Conservation (phyloP, 2,797 vertebrate species). For the Rhyacichthys aspro region DNA sequence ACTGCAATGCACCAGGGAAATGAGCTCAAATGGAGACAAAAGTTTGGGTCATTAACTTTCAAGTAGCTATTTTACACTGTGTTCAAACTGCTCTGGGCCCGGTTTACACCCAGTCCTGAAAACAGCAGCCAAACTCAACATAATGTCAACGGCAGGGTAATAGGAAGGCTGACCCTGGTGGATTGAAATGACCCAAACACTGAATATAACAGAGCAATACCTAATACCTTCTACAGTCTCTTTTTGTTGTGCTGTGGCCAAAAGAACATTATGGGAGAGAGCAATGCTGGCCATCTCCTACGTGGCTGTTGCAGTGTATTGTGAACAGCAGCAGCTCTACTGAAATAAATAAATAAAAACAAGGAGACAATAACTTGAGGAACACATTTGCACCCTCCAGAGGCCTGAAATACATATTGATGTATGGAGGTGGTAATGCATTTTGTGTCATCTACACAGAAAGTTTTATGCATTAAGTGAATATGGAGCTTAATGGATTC, state of each 20-base stretch:
- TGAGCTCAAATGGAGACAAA: neutral
- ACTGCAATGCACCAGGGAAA: neutral
- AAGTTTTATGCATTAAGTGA: neutral
- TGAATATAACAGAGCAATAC: slow-evolving; percentile 38
- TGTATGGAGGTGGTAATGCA: slow-evolving; percentile 3
- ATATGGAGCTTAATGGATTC: slow-evolving; percentile 4
- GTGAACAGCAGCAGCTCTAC: slow-evolving; percentile 7
- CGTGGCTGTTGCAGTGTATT: neutral
- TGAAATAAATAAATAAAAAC: slow-evolving; percentile 1
- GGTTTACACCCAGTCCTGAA: slow-evolving; percentile 16
- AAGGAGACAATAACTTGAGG: neutral
- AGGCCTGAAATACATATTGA: neutral
- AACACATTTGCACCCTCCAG: neutral
- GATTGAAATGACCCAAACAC: slow-evolving; percentile 55
- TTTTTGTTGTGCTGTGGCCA: slow-evolving; percentile 36
- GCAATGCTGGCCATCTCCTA: neutral
- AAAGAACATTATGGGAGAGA: slow-evolving; percentile 17
- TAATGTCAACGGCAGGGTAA: slow-evolving; percentile 52
- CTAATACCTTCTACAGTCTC: slow-evolving; percentile 25
- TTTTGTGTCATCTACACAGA: neutral
- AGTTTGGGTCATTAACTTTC: neutral
- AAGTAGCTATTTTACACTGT: slow-evolving; percentile 1
- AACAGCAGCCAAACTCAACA: slow-evolving; percentile 21
- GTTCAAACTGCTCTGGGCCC: neutral
- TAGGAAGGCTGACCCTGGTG: slow-evolving; percentile 47